These are phyloP conservation scores for Tachina lurida DNA, from an alignment of 2,888 invertebrate genomes.

Conservation along the genomic window DNA sequence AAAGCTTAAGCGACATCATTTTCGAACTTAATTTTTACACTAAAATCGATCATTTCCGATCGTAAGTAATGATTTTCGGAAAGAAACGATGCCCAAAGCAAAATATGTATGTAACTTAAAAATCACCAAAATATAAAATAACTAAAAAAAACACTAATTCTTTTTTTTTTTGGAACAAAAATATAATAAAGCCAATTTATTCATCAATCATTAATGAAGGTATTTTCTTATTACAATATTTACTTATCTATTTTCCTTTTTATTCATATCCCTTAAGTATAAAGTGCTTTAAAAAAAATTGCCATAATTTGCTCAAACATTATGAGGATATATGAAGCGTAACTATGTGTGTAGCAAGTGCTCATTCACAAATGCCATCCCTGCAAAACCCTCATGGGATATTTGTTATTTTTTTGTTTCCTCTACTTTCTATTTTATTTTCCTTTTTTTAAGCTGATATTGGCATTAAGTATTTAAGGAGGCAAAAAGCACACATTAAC, in stretches of 20 bases:
- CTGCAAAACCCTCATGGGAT: conserved; percentile 5
- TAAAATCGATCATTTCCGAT: too few species aligned
- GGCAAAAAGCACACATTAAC: not conserved
- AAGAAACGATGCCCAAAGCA: too few species aligned
- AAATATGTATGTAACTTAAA: too few species aligned
- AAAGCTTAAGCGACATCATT: too few species aligned
- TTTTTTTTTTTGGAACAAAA: too few species aligned
- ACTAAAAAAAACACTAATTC: too few species aligned
- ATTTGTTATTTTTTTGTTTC: conserved; percentile 1
- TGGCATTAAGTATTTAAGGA: conserved; percentile 28
- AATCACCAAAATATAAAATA: too few species aligned
- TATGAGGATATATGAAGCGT: conserved; percentile 10
- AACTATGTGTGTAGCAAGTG: not conserved
- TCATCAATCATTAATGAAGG: not conserved
- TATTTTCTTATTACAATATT: not conserved
- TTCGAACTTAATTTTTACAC: too few species aligned
- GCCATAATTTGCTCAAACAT: conserved; percentile 27
- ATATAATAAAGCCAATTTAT: too few species aligned
- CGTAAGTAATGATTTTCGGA: too few species aligned
- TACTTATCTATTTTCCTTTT: not conserved
- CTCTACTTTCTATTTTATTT: not conserved
- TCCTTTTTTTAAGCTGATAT: not conserved
- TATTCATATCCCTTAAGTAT: not conserved
- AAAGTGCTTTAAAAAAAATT: conserved; percentile 13
- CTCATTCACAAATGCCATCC: conserved; percentile 27